Evolutionary conservation across 2,888 invertebrate genomes (phyloP), one percentile per base, ranked within the genome.

Genomic region (Blera fallax): DNA sequence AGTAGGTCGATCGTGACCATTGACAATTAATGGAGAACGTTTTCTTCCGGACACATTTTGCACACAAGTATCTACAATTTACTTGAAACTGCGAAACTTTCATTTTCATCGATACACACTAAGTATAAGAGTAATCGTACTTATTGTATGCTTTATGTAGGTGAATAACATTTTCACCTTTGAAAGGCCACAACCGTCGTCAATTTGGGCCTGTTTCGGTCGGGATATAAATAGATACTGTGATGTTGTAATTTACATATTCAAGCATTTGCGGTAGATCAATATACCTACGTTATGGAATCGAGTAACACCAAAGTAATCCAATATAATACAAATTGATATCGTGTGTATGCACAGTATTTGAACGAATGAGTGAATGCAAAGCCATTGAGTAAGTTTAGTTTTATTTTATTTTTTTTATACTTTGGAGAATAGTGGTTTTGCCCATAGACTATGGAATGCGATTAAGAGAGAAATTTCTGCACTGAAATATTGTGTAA

Each of bases 151-250:
- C 48, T 27, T 27, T 73, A 70, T 62, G 69, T 78, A 78, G 78
- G 70, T 78, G 70, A 78, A 78, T 78, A 78, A 45, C 64, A 78
- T 70, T 70, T 54, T 78, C 78, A 77, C 67, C 58, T 77, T 60
- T 60, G 45, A 78, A 64, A 70, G 70, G 56, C 69, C 69, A 78
- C 58, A 73, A 16, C 11, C 74, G 65, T 14, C 50, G 70, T n/a
- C 77, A 52, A 65, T 77, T 62, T 56, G 45, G 24, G 45, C 58
- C 24, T 43, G 40, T 43, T 24, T 64, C 50, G 73, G 8, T 48
- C 27, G 40, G 56, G 43, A 50, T 69, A 74, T n/a, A 77, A 74
- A 43, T 79, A 84, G 64, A 70, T 64, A 50, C 54, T 40, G 21
- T 50, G 73, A 64, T 84, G 54, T 84, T 79, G 80, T 80, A 74